Percentiles rank a stretch among this genome's conserved stretches.
Conservation (phyloP, 2,797 vertebrate species). For the Diplodus puntazzo region DNA sequence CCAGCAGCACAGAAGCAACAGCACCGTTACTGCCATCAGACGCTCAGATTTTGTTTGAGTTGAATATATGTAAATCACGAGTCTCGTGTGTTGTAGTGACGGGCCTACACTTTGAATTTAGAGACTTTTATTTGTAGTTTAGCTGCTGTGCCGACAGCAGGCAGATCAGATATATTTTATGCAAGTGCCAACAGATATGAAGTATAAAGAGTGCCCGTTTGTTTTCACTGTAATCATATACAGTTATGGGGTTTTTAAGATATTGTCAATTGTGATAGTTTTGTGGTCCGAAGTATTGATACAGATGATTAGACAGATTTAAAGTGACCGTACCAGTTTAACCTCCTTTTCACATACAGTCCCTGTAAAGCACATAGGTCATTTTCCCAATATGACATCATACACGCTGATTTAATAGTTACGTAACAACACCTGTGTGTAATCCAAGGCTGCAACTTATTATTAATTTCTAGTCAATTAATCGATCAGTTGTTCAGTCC, state of each 20-base stretch:
- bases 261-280: not conserved
- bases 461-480: too few species aligned
- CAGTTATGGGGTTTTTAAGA: slow-evolving; percentile 21
- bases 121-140: slow-evolving; percentile 28
- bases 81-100: slow-evolving; percentile 1
- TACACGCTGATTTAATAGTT: not conserved
- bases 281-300: slow-evolving; percentile 15
- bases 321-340: not conserved
- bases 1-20: slow-evolving; percentile 18
- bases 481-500: too few species aligned
- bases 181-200: slow-evolving; percentile 51
- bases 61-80: slow-evolving; percentile 14
- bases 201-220: slow-evolving; percentile 33
- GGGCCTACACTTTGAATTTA: slow-evolving; percentile 1
- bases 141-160: slow-evolving; percentile 4
- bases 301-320: not conserved
- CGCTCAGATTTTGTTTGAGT: slow-evolving; percentile 28
- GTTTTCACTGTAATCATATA: slow-evolving; percentile 28
- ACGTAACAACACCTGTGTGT: not conserved
- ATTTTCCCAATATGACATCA: slow-evolving; percentile 11
- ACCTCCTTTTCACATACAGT: not conserved
- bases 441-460: too few species aligned
- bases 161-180: slow-evolving; percentile 21
- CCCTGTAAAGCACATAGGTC: not conserved
- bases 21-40: slow-evolving; percentile 18